Evolutionary conservation across 2,113 vertebrate species (phyloP).

Genomic region (Prochilodus magdalenae): DNA sequence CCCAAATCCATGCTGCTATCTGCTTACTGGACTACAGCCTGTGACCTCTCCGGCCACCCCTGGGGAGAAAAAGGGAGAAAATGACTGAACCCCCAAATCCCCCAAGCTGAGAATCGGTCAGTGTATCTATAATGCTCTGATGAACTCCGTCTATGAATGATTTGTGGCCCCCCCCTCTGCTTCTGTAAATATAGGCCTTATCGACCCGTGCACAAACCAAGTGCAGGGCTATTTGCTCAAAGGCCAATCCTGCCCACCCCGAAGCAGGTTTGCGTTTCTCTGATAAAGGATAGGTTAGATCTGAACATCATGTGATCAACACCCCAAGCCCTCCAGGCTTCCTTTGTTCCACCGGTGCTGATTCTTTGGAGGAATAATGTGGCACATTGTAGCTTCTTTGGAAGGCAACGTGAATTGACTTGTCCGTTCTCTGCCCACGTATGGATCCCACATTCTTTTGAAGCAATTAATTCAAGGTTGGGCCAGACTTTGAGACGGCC

Average conservation of each 20-base stretch:
- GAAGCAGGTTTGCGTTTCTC: slow-evolving; percentile 41
- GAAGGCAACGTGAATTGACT: neutral
- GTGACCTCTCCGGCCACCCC: slow-evolving; percentile 45
- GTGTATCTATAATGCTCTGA: slow-evolving; percentile 63
- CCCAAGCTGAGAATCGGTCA: slow-evolving; percentile 50
- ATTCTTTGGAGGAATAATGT: slow-evolving; percentile 8
- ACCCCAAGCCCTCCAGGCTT: neutral
- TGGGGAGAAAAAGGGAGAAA: slow-evolving; percentile 43
- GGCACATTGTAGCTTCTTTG: neutral
- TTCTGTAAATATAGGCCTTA: slow-evolving; percentile 62
- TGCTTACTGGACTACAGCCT: slow-evolving; percentile 25
- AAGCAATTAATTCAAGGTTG: too few relatives aligned
- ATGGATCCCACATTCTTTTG: neutral
- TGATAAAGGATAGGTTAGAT: slow-evolving; percentile 42
- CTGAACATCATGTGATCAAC: slow-evolving; percentile 38
- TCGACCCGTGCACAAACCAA: slow-evolving; percentile 53
- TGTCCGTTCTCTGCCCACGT: neutral
- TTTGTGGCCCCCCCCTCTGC: slow-evolving; percentile 50
- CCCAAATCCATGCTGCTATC: slow-evolving; percentile 45
- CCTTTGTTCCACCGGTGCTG: neutral
- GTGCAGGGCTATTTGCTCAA: slow-evolving; percentile 56
- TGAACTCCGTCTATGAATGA: slow-evolving; percentile 71
- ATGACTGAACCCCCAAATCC: slow-evolving; percentile 47
- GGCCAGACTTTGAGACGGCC: too few relatives aligned
- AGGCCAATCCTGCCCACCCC: slow-evolving; percentile 29